phyloP scores from a whole-genome alignment of 2,113 vertebrate species.

The Pogona vitticeps region DNA sequence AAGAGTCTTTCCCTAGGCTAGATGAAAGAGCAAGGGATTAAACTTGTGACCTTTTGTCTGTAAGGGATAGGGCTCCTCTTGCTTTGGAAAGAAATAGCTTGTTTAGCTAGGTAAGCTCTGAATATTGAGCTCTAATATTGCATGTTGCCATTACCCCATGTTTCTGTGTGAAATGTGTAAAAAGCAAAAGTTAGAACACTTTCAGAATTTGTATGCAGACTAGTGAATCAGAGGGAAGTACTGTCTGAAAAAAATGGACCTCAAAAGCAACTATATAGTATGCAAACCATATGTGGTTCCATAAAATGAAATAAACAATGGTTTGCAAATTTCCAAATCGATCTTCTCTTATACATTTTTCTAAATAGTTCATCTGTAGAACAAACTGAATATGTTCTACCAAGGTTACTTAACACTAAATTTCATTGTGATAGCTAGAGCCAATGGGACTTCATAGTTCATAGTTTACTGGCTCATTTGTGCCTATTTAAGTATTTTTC shows the following conservation, averaged over 20 bases:
- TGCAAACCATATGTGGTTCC: too few species aligned
- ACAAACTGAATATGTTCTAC: too few species aligned
- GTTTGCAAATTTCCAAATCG: too few species aligned
- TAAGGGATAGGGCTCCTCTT: neutral
- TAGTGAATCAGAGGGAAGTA: neutral
- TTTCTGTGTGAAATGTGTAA: neutral
- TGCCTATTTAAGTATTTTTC: neutral
- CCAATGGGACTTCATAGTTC: neutral
- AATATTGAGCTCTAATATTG: neutral
- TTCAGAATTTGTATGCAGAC: neutral
- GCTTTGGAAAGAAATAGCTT: neutral
- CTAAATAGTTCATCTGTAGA: too few species aligned
- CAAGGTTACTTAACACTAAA: neutral
- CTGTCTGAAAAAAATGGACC: too few species aligned
- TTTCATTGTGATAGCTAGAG: neutral
- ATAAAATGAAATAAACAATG: neutral
- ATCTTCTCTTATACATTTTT: too few species aligned
- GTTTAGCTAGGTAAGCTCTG: neutral
- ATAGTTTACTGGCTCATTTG: neutral
- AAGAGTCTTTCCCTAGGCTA: neutral
- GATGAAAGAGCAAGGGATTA: neutral
- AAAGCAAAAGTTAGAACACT: neutral
- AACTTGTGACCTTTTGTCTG: neutral
- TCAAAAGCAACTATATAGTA: neutral
- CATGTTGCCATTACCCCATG: neutral